Conservation (phyloP, 2,113 vertebrate species). For the Tetraodon nigroviridis region DNA sequence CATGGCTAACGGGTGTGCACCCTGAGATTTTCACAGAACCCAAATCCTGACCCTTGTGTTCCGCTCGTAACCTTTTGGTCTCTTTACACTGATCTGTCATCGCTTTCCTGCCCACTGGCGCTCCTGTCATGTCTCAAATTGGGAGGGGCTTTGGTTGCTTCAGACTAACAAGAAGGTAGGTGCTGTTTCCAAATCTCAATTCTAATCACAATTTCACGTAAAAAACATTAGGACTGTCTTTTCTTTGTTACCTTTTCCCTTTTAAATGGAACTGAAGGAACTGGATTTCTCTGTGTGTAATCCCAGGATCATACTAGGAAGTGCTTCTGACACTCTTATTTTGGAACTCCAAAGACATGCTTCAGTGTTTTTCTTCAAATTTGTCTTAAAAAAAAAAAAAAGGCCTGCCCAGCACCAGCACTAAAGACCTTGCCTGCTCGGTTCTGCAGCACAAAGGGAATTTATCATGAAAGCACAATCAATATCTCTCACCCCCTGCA, state of each 20-base stretch:
- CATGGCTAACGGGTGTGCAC: constrained; percentile 58
- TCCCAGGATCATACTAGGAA: constrained; percentile 18
- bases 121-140: constrained; percentile 17
- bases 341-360: constrained; percentile 20
- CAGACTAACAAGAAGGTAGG: constrained; percentile 14
- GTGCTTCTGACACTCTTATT: constrained; percentile 10
- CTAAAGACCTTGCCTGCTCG: constrained; percentile 48
- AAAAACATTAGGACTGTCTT: neutral
- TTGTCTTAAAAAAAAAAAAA: constrained; percentile 40
- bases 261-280: no score
- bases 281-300: neutral
- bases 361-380: constrained; percentile 29
- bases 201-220: neutral
- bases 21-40: constrained; percentile 44
- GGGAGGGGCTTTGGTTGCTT: neutral
- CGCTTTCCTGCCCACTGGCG: constrained; percentile 7
- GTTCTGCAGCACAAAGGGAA: constrained; percentile 68
- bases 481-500: constrained; percentile 59
- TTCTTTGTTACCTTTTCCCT: neutral
- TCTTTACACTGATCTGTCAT: constrained; percentile 10
- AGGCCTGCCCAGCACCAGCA: constrained; percentile 27
- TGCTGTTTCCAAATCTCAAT: neutral
- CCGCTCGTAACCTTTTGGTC: constrained; percentile 46
- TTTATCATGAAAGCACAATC: constrained; percentile 70
- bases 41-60: constrained; percentile 34